These are phyloP conservation scores for Tenebrosternarchus preto DNA, from an alignment of 2,113 vertebrate genomes.

Conservation along the genomic window DNA sequence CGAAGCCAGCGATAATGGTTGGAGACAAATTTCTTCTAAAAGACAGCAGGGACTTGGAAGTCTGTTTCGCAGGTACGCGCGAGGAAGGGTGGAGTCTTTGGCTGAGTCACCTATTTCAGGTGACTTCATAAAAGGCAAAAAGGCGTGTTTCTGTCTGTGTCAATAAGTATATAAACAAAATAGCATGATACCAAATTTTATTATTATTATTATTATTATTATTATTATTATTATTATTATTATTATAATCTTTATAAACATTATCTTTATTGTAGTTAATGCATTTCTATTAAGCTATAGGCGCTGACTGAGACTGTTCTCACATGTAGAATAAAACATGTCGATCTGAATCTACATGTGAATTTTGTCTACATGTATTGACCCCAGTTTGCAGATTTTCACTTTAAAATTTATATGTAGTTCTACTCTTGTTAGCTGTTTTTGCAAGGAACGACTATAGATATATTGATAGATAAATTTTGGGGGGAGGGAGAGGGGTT, in stretches of 20 bases:
- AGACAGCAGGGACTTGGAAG: background rate
- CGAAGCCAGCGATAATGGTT: no score
- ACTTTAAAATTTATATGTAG: no score
- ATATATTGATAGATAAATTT: background rate
- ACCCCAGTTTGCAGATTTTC: no score
- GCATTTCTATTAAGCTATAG: no score
- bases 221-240: no score
- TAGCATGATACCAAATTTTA: no score
- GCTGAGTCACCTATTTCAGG: conserved; percentile 49
- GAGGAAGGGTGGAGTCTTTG: conserved; percentile 23
- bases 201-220: no score
- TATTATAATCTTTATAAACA: no score
- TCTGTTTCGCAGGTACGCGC: conserved; percentile 31
- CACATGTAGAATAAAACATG: no score
- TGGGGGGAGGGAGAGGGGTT: background rate
- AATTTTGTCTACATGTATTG: background rate
- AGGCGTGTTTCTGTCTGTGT: conserved; percentile 6
- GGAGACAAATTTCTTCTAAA: background rate
- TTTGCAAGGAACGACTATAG: background rate
- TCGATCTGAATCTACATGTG: background rate
- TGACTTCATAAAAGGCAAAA: background rate
- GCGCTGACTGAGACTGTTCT: background rate
- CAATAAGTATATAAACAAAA: conserved; percentile 6
- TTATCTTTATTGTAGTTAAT: no score
- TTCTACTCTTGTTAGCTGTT: no score